These are phyloP conservation scores for Lasioglossum lativentre DNA, from an alignment of 2,888 invertebrate genomes.

Conservation along the genomic window DNA sequence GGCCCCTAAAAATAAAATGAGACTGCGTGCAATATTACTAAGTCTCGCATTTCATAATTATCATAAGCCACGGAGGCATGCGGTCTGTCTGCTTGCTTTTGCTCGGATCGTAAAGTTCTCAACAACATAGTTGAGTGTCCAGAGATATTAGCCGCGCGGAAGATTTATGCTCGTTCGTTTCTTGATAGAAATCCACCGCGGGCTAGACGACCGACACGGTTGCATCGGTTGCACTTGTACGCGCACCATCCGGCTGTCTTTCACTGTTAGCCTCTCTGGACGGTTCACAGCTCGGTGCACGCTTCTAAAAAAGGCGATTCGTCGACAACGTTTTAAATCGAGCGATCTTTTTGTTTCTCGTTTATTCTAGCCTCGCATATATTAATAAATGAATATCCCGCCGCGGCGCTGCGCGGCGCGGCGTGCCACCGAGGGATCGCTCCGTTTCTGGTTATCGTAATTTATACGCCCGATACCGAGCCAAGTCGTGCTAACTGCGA, in stretches of 20 bases:
- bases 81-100: neutral
- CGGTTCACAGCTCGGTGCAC: neutral
- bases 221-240: neutral
- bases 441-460: conserved; percentile 38
- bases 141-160: neutral
- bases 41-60: neutral
- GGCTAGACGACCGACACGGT: neutral
- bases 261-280: neutral
- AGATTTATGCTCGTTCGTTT: neutral
- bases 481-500: conserved; percentile 42
- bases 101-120: neutral
- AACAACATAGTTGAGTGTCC: conserved; percentile 3
- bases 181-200: neutral
- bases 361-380: neutral
- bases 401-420: neutral
- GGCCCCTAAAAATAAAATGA: neutral
- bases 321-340: neutral
- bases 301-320: conserved; percentile 1
- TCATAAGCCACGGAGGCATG: neutral
- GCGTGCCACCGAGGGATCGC: neutral
- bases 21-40: neutral
- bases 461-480: conserved; percentile 40
- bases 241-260: neutral
- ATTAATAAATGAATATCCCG: conserved; percentile 6
- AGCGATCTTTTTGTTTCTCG: neutral